phyloP scores from a whole-genome alignment of 2,113 vertebrate species.

The Xenopus tropicalis region DNA sequence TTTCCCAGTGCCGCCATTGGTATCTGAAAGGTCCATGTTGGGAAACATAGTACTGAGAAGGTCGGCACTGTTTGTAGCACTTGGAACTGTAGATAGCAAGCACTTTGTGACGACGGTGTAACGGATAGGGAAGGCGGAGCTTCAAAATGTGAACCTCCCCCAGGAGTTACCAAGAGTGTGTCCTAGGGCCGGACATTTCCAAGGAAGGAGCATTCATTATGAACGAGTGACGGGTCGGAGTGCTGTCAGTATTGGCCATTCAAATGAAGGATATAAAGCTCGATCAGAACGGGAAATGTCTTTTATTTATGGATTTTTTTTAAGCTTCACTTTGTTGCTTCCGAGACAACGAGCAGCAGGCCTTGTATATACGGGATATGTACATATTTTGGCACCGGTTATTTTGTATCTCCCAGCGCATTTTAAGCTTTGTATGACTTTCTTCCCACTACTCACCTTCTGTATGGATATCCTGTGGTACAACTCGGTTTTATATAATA shows the following conservation, averaged over 20 bases:
- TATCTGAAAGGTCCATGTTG: too few relatives aligned
- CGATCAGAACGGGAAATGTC: conserved; percentile 37
- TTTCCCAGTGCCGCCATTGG: background rate
- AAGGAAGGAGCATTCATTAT: too few relatives aligned
- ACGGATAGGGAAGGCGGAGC: conserved; percentile 44
- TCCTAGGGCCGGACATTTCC: too few relatives aligned
- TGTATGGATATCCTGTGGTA: conserved; percentile 51
- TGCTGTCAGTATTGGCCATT: conserved; percentile 63
- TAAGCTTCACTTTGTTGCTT: conserved; percentile 49
- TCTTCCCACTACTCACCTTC: conserved; percentile 40
- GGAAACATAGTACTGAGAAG: conserved; percentile 3
- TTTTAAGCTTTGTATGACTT: conserved; percentile 35
- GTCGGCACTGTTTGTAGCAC: conserved; percentile 50
- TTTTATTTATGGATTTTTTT: conserved; percentile 34
- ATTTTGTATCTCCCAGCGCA: conserved; percentile 26
- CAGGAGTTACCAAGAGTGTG: background rate
- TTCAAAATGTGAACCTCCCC: conserved; percentile 54
- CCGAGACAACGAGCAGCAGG: conserved; percentile 24
- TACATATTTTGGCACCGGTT: conserved; percentile 45
- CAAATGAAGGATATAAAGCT: conserved; percentile 63
- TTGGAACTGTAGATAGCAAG: conserved; percentile 52
- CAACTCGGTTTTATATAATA: conserved; percentile 43
- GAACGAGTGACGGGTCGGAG: background rate
- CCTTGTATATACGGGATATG: background rate
- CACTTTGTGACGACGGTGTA: conserved; percentile 58